Base-by-base conservation (phyloP, 2,113 vertebrate genomes). In the Tragelaphus imberbis region DNA sequence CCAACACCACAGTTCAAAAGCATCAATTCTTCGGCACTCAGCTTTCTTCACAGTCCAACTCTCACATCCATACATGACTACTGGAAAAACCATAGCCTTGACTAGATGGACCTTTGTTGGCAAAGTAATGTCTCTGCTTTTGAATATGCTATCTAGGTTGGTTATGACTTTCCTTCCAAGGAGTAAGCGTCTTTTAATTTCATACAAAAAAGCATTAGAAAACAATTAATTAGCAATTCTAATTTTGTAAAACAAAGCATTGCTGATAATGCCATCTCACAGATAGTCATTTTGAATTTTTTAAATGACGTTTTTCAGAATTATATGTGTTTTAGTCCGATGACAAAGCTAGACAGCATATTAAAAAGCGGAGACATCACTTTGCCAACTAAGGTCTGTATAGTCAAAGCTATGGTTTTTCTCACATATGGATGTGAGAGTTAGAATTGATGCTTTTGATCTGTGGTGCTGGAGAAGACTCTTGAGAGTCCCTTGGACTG, bases 141-240 rank as follows among this genome's bases (percentile, higher is more conserved):
- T 15, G 6, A 63, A 30, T 63, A 63, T 63, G 13, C 61, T 63
- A 3, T 30, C 13, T 63, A 63, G 28, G 28, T 63, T 63, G 13
- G 28, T 63, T 28, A 63, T 63, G 30, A 63, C 28, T 63, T 30
- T 63, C 28, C 61, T 63, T 63, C 61, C 28, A 63, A 63, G 28
- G 61, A 63, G 59, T 63, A 63, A 63, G 28, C 28, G 0, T 63
- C 61, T 63, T 63, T 63, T 15, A 30, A 30, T 30, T 30, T 63
- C 28, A 63, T 63, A 79, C 16, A 36, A 96, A 81, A 93, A 33
- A 30, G 17, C 27, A 55, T 36, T 82, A 93, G 65, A 85, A 97
- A 82, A 81, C 40, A 88, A 91, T 79, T 88, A 23, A 63, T 71
- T 58, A 91, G 49, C 25, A 91, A 63, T 75, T 93, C 90, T 51